Base-by-base conservation (phyloP, 2,797 vertebrate genomes). In the Numenius phaeopus region DNA sequence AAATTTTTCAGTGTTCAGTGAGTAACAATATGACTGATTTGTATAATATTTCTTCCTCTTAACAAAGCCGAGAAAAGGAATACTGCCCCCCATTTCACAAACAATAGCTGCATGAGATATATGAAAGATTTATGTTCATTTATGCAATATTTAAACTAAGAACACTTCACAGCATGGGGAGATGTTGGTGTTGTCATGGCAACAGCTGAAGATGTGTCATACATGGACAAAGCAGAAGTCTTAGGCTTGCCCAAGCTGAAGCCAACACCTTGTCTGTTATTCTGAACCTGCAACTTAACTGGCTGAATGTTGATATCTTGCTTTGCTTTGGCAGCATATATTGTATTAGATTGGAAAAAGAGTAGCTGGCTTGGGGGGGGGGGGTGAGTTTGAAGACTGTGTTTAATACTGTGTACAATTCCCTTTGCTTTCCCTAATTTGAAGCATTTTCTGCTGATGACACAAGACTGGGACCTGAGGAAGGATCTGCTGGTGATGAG, bases 81-180 rank as follows among this genome's bases (percentile, higher is more conserved):
- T 40, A 17, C 10, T 62, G 17, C 22, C 30, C 30, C 30, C 42
- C 18, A 6, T 83, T 91, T 46, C 87, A 69, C 76, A 91, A 96
- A 91, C 91, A 95, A 52, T 65, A 72, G 19, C 82, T 76, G 42
- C 58, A 42, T 71, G 77, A 82, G 66, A 19, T 72, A 7, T 14
- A 59, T 82, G 42, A 95, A 95, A 95, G 89, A 97, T 96, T 95
- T 91, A 96, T 93, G 85, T 75, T 95, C 95, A 72, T 93, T 97
- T 97, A 95, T 97, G 71, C 94, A 97, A 94, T 96, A 95, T 97
- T 96, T 94, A 97, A 93, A 93, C 79, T 58, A 46, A 79, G 76
- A 93, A 72, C 54, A 9, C 67, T 71, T 89, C 11, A 7, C 91
- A 89, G 89, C 84, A 40, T 32, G 72, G 49, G 72, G 65, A 86